Evolutionary conservation across 2,797 vertebrate genomes (phyloP).

Genomic region (Sphenodon punctatus): DNA sequence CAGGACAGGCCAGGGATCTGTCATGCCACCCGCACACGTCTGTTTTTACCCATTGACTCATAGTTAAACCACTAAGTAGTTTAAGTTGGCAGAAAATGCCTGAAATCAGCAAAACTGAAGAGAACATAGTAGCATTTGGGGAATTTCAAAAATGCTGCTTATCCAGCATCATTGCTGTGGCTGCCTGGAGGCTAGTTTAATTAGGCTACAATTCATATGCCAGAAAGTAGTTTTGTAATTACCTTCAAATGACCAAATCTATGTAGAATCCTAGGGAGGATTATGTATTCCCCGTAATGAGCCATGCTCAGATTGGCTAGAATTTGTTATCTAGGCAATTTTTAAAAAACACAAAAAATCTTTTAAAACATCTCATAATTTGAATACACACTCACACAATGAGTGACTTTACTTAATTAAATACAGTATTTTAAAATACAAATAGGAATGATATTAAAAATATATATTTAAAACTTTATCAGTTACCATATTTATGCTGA

Average conservation of each 20-base stretch:
- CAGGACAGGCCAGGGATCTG: no score
- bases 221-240: slow-evolving; percentile 70
- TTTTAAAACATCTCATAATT: slow-evolving; percentile 33
- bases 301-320: slow-evolving; percentile 15
- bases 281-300: slow-evolving; percentile 49
- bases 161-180: slow-evolving; percentile 52
- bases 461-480: neutral
- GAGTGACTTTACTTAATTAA: neutral
- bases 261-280: slow-evolving; percentile 43
- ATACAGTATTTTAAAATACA: neutral
- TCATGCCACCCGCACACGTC: no score
- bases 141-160: slow-evolving; percentile 68
- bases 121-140: slow-evolving; percentile 42
- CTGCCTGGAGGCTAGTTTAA: slow-evolving; percentile 70
- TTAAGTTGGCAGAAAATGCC: slow-evolving; percentile 66
- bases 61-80: slow-evolving; percentile 32
- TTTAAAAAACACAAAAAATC: slow-evolving; percentile 26
- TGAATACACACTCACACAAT: neutral
- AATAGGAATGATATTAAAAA: neutral
- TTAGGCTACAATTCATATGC: slow-evolving; percentile 73
- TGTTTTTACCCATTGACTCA: slow-evolving; percentile 13
- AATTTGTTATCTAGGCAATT: slow-evolving; percentile 40
- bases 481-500: neutral
- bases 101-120: slow-evolving; percentile 71
- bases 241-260: slow-evolving; percentile 68